These are phyloP conservation scores for Pseudocheirus occidentalis DNA, from an alignment of 2,797 vertebrate species.

Conservation along the genomic window DNA sequence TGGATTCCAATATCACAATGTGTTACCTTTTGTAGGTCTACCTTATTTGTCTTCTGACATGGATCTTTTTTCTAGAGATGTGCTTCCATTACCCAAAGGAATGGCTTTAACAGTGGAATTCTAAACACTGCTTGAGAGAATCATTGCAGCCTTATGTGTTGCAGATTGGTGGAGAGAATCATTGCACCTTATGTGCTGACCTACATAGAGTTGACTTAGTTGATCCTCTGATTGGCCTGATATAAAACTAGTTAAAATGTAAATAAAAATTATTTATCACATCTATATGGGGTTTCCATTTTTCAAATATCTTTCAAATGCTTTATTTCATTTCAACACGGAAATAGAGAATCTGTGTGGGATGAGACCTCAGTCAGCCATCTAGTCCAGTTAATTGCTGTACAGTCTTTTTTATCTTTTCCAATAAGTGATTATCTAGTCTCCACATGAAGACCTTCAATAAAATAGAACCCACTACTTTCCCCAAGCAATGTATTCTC, in stretches of 20 bases:
- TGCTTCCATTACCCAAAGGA: neutral
- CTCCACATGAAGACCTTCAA: neutral
- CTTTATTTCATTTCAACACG: neutral
- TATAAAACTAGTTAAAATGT: neutral
- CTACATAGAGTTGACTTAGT: neutral
- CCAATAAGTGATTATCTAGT: neutral
- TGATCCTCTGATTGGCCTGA: neutral
- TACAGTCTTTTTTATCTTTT: neutral
- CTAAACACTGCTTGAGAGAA: neutral
- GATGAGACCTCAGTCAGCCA: neutral
- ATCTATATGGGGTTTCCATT: neutral
- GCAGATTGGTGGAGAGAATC: neutral
- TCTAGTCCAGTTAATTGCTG: neutral
- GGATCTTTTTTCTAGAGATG: neutral
- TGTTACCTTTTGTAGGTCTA: neutral
- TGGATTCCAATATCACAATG: neutral
- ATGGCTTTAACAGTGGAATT: neutral
- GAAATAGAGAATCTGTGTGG: neutral
- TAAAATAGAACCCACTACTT: neutral
- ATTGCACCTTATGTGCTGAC: neutral
- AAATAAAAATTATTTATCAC: neutral
- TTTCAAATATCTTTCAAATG: neutral
- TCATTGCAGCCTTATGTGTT: neutral
- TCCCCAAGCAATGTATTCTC: neutral
- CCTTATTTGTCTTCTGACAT: neutral